These are phyloP conservation scores for Matsumurasca onukii DNA, from an alignment of 1,140 invertebrate species.

Conservation along the genomic window DNA sequence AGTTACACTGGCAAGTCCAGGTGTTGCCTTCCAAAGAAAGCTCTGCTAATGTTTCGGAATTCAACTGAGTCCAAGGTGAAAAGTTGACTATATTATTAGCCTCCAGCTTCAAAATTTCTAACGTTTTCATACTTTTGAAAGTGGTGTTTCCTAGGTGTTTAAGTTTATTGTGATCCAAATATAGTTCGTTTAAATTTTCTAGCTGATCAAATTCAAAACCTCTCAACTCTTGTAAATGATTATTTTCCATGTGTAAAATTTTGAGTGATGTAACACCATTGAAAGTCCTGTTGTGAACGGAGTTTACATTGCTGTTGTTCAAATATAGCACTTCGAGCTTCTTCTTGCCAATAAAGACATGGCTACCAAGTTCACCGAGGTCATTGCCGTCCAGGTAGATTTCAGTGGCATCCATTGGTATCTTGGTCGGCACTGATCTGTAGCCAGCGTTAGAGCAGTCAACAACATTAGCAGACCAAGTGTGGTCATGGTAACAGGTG, in stretches of 20 bases:
- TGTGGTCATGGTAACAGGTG: conserved; percentile 55
- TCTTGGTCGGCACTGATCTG: conserved; percentile 49
- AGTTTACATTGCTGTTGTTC: conserved; percentile 52
- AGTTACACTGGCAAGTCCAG: conserved; percentile 72
- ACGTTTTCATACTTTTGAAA: conserved; percentile 50
- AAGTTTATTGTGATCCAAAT: conserved; percentile 54
- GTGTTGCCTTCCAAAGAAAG: conserved; percentile 67
- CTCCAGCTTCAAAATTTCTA: conserved; percentile 53
- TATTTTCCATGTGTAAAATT: conserved; percentile 54
- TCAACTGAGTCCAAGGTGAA: conserved; percentile 59
- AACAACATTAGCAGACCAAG: conserved; percentile 56
- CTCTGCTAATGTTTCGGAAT: conserved; percentile 55
- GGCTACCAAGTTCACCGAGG: conserved; percentile 51
- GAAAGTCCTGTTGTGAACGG: conserved; percentile 57
- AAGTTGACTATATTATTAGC: conserved; percentile 54
- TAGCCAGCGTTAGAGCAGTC: conserved; percentile 51
- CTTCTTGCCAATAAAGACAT: conserved; percentile 58
- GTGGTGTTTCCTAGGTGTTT: conserved; percentile 50
- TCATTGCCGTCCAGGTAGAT: conserved; percentile 58
- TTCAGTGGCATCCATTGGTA: conserved; percentile 61
- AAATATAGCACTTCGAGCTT: conserved; percentile 54
- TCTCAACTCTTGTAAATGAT: conserved; percentile 50
- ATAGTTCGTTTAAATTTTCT: conserved; percentile 51
- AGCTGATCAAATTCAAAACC: conserved; percentile 57
- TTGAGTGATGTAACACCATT: conserved; percentile 54